Base-by-base conservation (phyloP, 2,888 invertebrate species). In the Drosophila peninsularis region DNA sequence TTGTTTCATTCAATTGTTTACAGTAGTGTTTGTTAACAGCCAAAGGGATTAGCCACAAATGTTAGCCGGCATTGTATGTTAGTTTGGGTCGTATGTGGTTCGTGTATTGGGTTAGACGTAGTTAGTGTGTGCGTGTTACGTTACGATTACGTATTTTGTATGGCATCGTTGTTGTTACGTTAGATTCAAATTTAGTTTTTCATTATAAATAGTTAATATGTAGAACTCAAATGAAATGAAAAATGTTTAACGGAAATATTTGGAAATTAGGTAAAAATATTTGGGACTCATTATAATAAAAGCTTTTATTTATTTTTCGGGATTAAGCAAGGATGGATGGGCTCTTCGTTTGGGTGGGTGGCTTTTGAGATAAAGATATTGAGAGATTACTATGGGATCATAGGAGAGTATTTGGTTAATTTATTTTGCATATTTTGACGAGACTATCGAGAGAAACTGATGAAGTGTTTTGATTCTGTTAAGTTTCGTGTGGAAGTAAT, bases 101-200 rank as follows among this genome's bases (percentile, higher is more conserved):
- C 69, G 87, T 84, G 86, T 79, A 64, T 80, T 67, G 65, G 80
- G 62, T 67, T 47, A 52, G 6, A 61, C 56, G 64, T 67, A 50
- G 50, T 66, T 47, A 47, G 60, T 58, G 68, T 58, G 68, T 54
- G 54, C 34, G 34, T 80, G 49, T 71, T 64, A 63, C 65, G 65
- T 77, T 49, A 79, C 85, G 78, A 83, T 82, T 80, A 80, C 85
- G 78, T 82, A 71, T 75, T 82, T 85, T 85, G 57, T 68, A 74
- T 73, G 71, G 82, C 87, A 86, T 86, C 84, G 86, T 82, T 82
- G 81, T 63, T 1, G 53, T 74, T 64, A 64, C 66, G 54, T 74
- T 82, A 21, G 36, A 36, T 50, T 73, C 13, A 53, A 68, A 67
- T 77, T 70, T 55, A 24, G 11, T 62, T 57, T 61, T 72, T 76